Evolutionary conservation across 2,113 vertebrate species (phyloP).

Genomic region (Antennarius striatus): DNA sequence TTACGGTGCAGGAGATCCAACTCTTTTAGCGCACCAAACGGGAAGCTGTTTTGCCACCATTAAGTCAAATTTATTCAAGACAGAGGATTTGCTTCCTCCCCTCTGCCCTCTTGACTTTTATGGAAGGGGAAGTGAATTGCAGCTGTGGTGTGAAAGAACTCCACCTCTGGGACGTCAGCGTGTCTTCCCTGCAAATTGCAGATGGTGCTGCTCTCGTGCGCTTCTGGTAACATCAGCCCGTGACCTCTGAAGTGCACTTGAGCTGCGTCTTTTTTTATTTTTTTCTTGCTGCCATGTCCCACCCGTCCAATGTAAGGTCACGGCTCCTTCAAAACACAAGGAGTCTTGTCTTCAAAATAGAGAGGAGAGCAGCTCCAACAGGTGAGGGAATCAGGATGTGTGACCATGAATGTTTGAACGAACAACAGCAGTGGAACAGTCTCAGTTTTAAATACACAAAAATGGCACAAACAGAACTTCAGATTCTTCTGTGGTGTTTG

Average conservation of each 20-base stretch:
- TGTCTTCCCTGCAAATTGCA: conserved; percentile 29
- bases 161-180: conserved; percentile 9
- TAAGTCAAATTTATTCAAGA: conserved; percentile 3
- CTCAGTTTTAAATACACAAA: no score
- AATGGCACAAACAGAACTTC: no score
- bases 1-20: not conserved
- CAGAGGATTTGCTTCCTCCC: not conserved
- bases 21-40: no score
- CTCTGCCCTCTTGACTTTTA: conserved; percentile 14
- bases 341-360: conserved; percentile 12
- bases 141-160: conserved; percentile 20
- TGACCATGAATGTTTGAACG: not conserved
- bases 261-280: conserved; percentile 22
- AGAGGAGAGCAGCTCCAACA: conserved; percentile 28
- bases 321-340: conserved; percentile 1
- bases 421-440: no score
- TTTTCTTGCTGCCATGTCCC: not conserved
- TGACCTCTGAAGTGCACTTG: conserved; percentile 41
- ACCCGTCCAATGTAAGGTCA: conserved; percentile 41
- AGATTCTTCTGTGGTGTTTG: no score
- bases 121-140: conserved; percentile 6
- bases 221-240: conserved; percentile 38
- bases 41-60: conserved; percentile 9
- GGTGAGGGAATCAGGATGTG: not conserved
- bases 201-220: conserved; percentile 36